phyloP scores from a whole-genome alignment of 53 echinoderm and acorn worm genomes.

The Pentamera pediparva region DNA sequence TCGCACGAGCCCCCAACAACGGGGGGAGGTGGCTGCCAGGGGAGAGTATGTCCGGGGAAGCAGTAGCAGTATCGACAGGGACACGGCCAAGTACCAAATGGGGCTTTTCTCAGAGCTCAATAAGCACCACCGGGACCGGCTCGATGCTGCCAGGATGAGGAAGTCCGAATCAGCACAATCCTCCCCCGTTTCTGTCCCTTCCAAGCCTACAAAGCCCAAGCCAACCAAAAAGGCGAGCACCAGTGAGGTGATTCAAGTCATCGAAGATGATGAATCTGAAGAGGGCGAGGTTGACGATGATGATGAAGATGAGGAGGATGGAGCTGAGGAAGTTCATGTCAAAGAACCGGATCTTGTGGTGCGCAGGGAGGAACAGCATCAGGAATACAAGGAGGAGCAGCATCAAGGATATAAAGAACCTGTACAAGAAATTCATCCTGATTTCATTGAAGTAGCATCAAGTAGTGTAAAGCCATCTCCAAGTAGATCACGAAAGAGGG shows the following conservation, averaged over 20 bases:
- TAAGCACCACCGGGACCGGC: slow-evolving; percentile 41
- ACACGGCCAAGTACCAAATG: slow-evolving; percentile 61
- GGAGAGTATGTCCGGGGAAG: slow-evolving; percentile 35
- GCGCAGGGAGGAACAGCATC: neutral
- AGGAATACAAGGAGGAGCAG: neutral
- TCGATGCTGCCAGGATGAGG: slow-evolving; percentile 7
- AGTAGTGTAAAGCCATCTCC: too few relatives aligned
- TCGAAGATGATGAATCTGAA: slow-evolving; percentile 19
- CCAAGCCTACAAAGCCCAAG: neutral
- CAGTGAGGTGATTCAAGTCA: slow-evolving; percentile 4
- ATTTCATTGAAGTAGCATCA: too few relatives aligned
- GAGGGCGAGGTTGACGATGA: neutral
- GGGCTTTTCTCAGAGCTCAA: slow-evolving; percentile 56
- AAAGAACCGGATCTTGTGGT: slow-evolving; percentile 9
- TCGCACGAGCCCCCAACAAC: slow-evolving; percentile 36
- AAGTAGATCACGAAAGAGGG: too few relatives aligned
- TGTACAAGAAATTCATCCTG: too few relatives aligned
- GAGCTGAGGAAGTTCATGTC: slow-evolving; percentile 8
- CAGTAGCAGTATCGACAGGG: slow-evolving; percentile 48
- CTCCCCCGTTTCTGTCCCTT: neutral
- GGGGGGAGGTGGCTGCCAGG: too few relatives aligned
- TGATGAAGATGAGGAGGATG: slow-evolving; percentile 16
- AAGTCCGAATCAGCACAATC: slow-evolving; percentile 24
- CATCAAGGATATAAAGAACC: neutral
- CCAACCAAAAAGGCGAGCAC: neutral